Conservation (phyloP, 37 sponge, comb jelly and placozoan species). For the Halisarca cf. caerulea region DNA sequence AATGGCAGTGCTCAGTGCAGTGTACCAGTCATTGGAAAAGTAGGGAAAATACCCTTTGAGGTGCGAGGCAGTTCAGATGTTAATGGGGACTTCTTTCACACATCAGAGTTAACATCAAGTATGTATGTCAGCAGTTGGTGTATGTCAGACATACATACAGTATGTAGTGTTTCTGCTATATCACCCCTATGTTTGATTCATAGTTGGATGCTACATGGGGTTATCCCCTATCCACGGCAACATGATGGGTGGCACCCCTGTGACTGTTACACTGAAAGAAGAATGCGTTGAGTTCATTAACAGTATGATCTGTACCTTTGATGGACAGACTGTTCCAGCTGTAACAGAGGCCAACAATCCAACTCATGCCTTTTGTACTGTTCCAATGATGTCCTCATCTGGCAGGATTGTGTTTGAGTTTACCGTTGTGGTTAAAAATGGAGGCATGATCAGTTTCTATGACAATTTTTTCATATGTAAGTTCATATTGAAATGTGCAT, state of each 20-base stretch:
- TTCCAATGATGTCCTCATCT: background rate
- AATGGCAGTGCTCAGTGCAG: background rate
- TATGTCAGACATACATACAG: background rate
- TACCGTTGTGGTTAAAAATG: background rate
- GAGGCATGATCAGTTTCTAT: background rate
- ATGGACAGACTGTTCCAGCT: background rate
- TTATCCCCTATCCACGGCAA: slow-evolving; percentile 42
- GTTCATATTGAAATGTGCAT: too few species aligned
- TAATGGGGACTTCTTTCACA: background rate
- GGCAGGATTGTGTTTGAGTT: background rate
- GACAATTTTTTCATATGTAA: slow-evolving; percentile 1
- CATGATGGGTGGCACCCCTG: slow-evolving; percentile 57
- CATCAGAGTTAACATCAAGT: background rate
- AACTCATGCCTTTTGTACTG: background rate
- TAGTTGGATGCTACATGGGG: background rate
- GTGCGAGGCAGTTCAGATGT: background rate
- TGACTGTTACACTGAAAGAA: background rate
- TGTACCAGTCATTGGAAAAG: background rate
- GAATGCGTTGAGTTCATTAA: background rate
- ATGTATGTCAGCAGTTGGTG: background rate
- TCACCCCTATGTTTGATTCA: background rate
- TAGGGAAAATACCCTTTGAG: background rate
- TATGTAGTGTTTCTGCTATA: background rate
- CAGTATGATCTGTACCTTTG: background rate
- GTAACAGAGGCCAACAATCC: background rate